Conservation (phyloP, 2,888 invertebrate species). For the Ligdia adustata region DNA sequence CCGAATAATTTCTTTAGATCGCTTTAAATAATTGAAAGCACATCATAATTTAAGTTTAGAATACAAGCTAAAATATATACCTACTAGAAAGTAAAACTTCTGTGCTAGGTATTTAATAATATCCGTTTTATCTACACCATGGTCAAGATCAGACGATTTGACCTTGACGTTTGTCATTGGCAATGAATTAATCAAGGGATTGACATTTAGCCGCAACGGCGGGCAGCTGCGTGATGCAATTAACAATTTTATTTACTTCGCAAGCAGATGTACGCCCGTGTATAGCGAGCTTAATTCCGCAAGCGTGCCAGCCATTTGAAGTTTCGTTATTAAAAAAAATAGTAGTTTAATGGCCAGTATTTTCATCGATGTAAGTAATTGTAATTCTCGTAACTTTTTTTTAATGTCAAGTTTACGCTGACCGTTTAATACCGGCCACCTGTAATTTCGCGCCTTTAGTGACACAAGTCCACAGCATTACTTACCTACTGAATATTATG, state of each 20-base stretch:
- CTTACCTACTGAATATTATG: no score
- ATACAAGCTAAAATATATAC: no score
- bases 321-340: constrained; percentile 30
- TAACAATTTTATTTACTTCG: constrained; percentile 52
- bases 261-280: constrained; percentile 68
- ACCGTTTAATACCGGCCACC: no score
- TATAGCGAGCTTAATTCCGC: constrained; percentile 44
- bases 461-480: no score
- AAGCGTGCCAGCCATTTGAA: constrained; percentile 49
- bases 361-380: constrained; percentile 8
- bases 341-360: constrained; percentile 19
- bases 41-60: no score
- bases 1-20: no score
- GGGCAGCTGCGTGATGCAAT: constrained; percentile 70
- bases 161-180: constrained; percentile 54
- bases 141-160: constrained; percentile 50
- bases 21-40: no score
- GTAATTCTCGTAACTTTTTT: constrained; percentile 9
- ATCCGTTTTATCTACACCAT: constrained; percentile 21
- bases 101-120: no score
- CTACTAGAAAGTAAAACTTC: no score
- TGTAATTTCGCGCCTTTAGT: no score
- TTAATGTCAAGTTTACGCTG: no score
- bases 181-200: constrained; percentile 66
- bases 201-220: constrained; percentile 75